Base-by-base conservation (phyloP, 2,113 vertebrate genomes). In the Catagonus wagneri region DNA sequence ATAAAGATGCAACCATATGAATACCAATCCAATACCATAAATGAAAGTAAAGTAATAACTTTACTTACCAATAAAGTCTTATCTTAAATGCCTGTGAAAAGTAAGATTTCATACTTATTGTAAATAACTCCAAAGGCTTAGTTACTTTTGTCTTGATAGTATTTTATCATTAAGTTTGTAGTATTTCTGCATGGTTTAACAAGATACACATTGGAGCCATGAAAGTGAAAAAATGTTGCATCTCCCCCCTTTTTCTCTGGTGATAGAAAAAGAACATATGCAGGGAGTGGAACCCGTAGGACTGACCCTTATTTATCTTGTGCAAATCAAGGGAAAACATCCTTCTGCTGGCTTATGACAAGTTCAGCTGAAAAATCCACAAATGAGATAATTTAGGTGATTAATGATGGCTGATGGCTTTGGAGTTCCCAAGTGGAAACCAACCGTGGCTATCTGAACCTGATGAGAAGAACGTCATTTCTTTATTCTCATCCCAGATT, bases 11-110 rank as follows among this genome's bases (percentile, higher is more conserved):
- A 27, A 68, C 15, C 74, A 1, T 91, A 72, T 50, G 23, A 85
- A 88, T 50, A 89, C 16, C 54, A 76, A 68, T 39, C 8, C n/a
- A 72, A n/a, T 76, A 36, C 25, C 16, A 27, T 50, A 87, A 61
- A 74, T 63, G 16, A 74, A 78, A 88, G 19, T 29, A 69, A 86
- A 44, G 44, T 44, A 44, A 44, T 44, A 44, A 44, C 44, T 44
- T 78, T 63, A 76, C 34, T 71, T 44, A 92, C 56, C 32, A 60
- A 54, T 39, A 50, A 79, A 75, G 63, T n/a, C 27, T 69, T 60
- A 69, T 92, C 76, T 89, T 90, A 85, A 92, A 81, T 78, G 63
- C 10, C 65, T 34, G 7, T 90, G 50, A 71, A 93, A 71, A 95
- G 68, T 60, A 60, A 79, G 16, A 78, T 86, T 60, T 80, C 13